Evolutionary conservation across 1,140 invertebrate species (phyloP), one percentile per base, ranked within the genome.

Genomic region (Tetragnatha versicolor): DNA sequence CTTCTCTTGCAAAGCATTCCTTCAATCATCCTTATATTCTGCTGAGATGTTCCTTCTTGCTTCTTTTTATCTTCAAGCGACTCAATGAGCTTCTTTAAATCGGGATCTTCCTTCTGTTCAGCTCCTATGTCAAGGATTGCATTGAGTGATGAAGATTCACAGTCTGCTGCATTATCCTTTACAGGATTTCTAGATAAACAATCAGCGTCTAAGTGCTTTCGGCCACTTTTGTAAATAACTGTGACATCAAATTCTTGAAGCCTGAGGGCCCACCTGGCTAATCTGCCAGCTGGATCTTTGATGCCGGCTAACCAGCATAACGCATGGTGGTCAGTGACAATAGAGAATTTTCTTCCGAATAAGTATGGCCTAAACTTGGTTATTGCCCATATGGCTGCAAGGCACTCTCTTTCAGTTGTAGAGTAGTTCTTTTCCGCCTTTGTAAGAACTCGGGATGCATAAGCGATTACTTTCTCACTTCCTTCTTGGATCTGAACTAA

Each of bases 401-500:
- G 10, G 39, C 42, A 78, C 29, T 47, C 42, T 9, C 49, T 60
- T 79, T 89, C 87, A 25, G 83, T 86, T 9, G 85, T 86, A 6
- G 83, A 84, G 9, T 65, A 68, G 0, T 83, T 83, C 27, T 47
- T 60, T 81, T 88, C 85, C 25, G 58, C 42, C 12, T 20, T 5
- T 6, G 20, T 53, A 47, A 77, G 68, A n/a, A 0, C 5, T 27
- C 29, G 33, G 25, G 42, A 66, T 2, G 68, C 82, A 69, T 83
- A 84, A 1, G 81, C 83, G 10, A 83, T 78, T 7, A 82, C 79
- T 42, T 65, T 39, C 49, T 83, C 29, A 63, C 82, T 65, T 2
- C 83, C 82, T 35, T 83, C 80, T 14, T 83, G 47, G 10, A 81
- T 79, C 82, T 88, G 86, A 25, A 83, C 84, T 20, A 88, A 53